Evolutionary conservation across 2,888 invertebrate genomes (phyloP), one percentile per base, ranked within the genome.

Genomic region (Tinea trinotella): DNA sequence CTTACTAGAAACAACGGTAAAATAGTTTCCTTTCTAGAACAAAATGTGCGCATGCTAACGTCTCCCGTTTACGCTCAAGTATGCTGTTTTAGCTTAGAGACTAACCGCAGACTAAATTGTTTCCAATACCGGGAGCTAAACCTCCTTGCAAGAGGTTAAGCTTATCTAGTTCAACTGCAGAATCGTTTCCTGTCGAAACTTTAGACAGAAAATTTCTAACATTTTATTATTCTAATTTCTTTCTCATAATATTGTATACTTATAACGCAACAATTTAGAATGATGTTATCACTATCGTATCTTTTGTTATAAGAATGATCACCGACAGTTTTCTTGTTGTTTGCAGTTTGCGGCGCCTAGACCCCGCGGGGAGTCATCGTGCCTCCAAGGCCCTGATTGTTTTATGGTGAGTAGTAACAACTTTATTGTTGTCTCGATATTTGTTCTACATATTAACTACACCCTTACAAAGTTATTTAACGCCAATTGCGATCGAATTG

Each of bases 361-460:
- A 56, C 88, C 88, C 64, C 81, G 88, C 70, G 89, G 89, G 74
- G 89, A 90, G 79, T 88, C 89, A 56, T 89, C 89, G 70, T 91
- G 90, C 76, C 84, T 90, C 75, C 90, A 90, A 76, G 90, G 90
- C 71, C 90, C 90, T 62, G 90, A 90, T 83, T 91, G 90, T 75
- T 91, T 90, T 81, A 90, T 90, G 90, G 90, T 90, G 75, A 89
- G 90, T 87, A 62, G 62, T 62, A 53, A 36, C 56, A 48, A 49
- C 35, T 24, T 54, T 17, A n/a, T 13, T 19, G 6, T 7, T 10
- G 2, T 20, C 18, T 13, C 50, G 20, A 13, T 19, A 2, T 19
- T 20, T 10, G 30, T 10, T n/a, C 30, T n/a, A 30, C 30, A 30
- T 30, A 30, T 30, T 30, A 10, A 30, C 30, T 10, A 30, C 2